Evolutionary conservation across 2,113 vertebrate species (phyloP).

Genomic region (Trematocara unimaculatum): DNA sequence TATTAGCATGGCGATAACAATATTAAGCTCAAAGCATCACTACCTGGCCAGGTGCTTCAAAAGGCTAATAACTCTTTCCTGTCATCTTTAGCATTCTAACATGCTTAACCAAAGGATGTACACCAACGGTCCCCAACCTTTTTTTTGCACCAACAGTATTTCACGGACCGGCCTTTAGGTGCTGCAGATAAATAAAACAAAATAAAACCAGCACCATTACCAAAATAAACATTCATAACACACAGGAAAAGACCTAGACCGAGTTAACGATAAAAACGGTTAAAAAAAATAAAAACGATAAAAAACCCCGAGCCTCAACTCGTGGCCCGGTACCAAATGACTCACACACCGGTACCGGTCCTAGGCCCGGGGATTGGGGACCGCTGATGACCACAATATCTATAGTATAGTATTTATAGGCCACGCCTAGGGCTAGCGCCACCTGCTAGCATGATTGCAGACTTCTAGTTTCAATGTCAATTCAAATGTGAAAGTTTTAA

Average conservation of each 20-base stretch:
- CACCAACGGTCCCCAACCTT: not conserved
- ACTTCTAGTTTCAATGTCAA: not conserved
- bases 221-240: not conserved
- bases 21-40: not conserved
- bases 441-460: not conserved
- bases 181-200: not conserved
- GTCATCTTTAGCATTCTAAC: not conserved
- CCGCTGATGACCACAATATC: not conserved
- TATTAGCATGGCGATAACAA: not conserved
- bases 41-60: not conserved
- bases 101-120: not conserved
- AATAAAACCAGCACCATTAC: not conserved
- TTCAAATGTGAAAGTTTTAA: not conserved
- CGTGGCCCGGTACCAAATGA: not conserved
- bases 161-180: not conserved
- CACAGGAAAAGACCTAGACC: not conserved
- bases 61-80: not conserved
- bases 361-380: rapidly evolving
- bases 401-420: not conserved
- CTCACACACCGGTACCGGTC: not conserved
- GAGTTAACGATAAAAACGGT: rapidly evolving
- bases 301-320: not conserved
- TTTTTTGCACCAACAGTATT: too few species aligned
- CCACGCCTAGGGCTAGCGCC: rapidly evolving
- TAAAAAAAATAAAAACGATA: not conserved